Evolutionary conservation across 2,113 vertebrate genomes (phyloP).

Genomic region (Dolichallabes microphthalmus): DNA sequence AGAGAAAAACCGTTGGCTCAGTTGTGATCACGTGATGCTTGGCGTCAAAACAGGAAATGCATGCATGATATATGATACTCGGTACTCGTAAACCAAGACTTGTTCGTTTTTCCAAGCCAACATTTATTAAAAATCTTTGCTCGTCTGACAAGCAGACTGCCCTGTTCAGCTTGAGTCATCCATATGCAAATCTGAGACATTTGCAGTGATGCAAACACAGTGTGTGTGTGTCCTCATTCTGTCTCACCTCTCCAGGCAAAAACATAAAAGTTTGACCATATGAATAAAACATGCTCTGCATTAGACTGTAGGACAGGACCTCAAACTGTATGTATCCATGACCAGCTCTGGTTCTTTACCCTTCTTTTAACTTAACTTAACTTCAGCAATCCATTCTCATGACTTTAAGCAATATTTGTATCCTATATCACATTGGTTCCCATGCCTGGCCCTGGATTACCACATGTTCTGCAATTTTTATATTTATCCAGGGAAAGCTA

Average conservation of each 20-base stretch:
- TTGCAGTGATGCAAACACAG: too few species aligned
- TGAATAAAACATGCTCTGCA: slow-evolving; percentile 36
- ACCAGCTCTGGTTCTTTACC: neutral
- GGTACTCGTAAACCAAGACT: too few species aligned
- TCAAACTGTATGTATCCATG: neutral
- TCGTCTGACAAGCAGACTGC: neutral
- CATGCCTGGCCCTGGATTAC: neutral
- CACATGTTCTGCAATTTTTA: neutral
- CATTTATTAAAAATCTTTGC: too few species aligned
- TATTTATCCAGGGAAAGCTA: neutral
- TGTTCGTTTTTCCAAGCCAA: too few species aligned
- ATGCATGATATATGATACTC: too few species aligned
- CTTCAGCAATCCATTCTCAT: neutral
- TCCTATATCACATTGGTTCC: neutral
- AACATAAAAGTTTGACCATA: neutral
- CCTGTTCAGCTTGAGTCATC: neutral
- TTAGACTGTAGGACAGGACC: neutral
- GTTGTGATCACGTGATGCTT: too few species aligned
- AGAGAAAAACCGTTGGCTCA: too few species aligned
- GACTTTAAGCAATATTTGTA: neutral
- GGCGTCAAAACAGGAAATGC: too few species aligned
- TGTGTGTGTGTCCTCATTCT: slow-evolving; percentile 3
- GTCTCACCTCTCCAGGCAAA: neutral
- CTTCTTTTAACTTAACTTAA: too few species aligned
- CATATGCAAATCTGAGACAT: neutral